phyloP scores from a whole-genome alignment of 2,888 invertebrate genomes.

The Epinotia brunnichana region DNA sequence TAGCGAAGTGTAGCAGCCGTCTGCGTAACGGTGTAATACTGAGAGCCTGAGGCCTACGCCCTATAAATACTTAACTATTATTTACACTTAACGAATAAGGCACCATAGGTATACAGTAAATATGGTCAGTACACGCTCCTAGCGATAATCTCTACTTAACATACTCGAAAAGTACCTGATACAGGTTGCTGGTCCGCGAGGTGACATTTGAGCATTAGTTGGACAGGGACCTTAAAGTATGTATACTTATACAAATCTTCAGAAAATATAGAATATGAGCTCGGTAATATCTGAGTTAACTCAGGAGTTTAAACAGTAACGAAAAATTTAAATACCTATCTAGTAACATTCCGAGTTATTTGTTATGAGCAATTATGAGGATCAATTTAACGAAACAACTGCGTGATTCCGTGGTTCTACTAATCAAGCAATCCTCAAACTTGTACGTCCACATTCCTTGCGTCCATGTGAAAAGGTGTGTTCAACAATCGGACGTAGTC shows the following conservation, averaged over 20 bases:
- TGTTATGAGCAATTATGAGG: neutral
- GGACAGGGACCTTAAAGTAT: neutral
- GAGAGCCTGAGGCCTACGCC: slow-evolving; percentile 36
- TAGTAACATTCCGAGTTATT: neutral
- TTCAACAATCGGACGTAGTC: neutral
- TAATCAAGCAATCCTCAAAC: neutral
- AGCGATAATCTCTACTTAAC: slow-evolving; percentile 8
- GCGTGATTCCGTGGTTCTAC: neutral
- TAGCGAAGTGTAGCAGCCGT: slow-evolving; percentile 1
- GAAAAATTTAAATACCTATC: neutral
- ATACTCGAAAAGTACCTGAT: neutral
- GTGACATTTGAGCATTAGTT: neutral
- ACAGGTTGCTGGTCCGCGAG: too few relatives aligned
- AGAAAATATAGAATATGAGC: neutral
- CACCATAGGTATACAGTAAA: slow-evolving; percentile 48
- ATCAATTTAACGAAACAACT: neutral
- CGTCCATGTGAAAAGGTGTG: neutral
- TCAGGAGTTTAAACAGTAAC: neutral
- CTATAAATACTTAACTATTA: slow-evolving; percentile 67
- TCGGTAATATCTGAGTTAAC: neutral
- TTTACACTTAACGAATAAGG: slow-evolving; percentile 59
- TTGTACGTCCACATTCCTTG: neutral
- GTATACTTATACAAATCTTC: too few relatives aligned
- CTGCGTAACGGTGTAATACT: slow-evolving; percentile 35
- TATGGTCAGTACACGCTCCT: slow-evolving; percentile 33